Conservation (phyloP, 1,140 invertebrate species). For the Holotrichia oblita region DNA sequence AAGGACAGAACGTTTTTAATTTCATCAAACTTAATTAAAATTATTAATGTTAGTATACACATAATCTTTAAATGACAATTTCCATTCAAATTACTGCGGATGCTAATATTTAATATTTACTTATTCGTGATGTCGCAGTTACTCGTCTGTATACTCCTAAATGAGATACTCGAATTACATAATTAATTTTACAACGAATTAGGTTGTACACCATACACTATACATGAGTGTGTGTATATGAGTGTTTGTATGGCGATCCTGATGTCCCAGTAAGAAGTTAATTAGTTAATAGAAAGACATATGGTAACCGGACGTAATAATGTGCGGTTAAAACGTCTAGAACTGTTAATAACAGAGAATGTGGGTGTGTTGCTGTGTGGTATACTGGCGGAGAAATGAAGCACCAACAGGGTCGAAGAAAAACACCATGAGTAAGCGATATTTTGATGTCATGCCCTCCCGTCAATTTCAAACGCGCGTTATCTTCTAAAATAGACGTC, state of each 20-base stretch:
- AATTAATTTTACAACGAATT: slow-evolving; percentile 31
- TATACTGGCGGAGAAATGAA: slow-evolving; percentile 12
- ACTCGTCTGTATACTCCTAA: slow-evolving; percentile 14
- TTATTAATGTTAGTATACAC: slow-evolving; percentile 4
- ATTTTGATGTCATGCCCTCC: not conserved
- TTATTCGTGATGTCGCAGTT: slow-evolving; percentile 25
- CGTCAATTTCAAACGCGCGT: not conserved
- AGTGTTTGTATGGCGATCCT: slow-evolving; percentile 13
- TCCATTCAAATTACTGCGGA: slow-evolving; percentile 35
- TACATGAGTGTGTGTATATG: not conserved
- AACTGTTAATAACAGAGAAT: slow-evolving; percentile 26
- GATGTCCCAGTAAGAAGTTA: slow-evolving; percentile 29
- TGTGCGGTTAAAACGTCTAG: slow-evolving; percentile 7
- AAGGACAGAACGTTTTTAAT: not conserved
- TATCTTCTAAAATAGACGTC: no score
- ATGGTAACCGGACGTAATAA: slow-evolving; percentile 35
- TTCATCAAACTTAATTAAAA: slow-evolving; percentile 15
- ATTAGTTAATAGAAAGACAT: slow-evolving; percentile 37
- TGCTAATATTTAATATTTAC: slow-evolving; percentile 37
- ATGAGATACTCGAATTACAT: slow-evolving; percentile 35
- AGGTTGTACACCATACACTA: not conserved
- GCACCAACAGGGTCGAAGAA: not conserved
- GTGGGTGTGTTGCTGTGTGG: slow-evolving; percentile 19
- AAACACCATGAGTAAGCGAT: slow-evolving; percentile 2
- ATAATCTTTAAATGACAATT: slow-evolving; percentile 30